A percentile compares a stretch with the other conserved stretches of the same genome.
These are phyloP conservation scores for Tetrax tetrax DNA, from an alignment of 2,113 vertebrate genomes.

Conservation along the genomic window DNA sequence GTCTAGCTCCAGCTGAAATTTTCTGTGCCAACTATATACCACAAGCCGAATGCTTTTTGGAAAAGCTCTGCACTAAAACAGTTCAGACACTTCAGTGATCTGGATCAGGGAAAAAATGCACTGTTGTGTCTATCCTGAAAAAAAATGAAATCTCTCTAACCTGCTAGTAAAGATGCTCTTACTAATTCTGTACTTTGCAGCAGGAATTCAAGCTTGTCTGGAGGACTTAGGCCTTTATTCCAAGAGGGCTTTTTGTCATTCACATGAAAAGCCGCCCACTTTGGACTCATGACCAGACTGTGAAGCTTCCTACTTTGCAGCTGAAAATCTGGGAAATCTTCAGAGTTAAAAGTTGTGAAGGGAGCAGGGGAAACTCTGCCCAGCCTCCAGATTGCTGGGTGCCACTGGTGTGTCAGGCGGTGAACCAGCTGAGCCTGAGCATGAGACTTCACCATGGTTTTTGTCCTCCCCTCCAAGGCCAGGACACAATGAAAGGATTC, in stretches of 20 bases:
- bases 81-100: background rate
- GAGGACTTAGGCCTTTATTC: background rate
- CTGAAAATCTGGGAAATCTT: background rate
- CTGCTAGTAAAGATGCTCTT: background rate
- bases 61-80: background rate
- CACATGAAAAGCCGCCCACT: background rate
- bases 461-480: background rate
- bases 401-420: background rate
- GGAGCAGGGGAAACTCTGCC: background rate
- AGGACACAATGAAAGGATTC: background rate
- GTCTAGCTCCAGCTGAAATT: constrained; percentile 28
- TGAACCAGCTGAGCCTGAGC: background rate
- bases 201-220: background rate
- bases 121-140: background rate
- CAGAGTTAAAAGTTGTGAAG: background rate
- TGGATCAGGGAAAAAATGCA: background rate
- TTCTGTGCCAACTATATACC: background rate
- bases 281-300: background rate
- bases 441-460: background rate
- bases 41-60: background rate
- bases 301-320: background rate
- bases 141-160: background rate
- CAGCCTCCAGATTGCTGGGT: background rate
- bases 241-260: background rate
- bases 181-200: background rate